phyloP scores from a whole-genome alignment of 2,888 invertebrate genomes.

The Schizotus pectinicornis region DNA sequence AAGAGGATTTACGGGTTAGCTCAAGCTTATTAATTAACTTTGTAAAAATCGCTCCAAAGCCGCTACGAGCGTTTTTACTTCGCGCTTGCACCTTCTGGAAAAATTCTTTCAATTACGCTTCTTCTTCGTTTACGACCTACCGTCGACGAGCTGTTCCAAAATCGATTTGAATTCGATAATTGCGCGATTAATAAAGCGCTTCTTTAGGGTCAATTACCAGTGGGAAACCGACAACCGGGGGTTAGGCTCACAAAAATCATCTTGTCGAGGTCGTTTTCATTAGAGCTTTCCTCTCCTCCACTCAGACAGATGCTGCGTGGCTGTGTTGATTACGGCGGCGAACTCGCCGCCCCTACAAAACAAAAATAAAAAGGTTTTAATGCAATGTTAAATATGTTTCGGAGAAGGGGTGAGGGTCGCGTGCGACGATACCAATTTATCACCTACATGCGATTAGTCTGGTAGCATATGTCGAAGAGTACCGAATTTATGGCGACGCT shows the following conservation, averaged over 20 bases:
- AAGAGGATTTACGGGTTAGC: no score
- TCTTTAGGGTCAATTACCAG: constrained; percentile 8
- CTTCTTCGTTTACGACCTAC: no score
- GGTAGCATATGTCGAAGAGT: constrained; percentile 43
- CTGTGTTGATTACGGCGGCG: constrained; percentile 8
- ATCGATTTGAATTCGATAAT: no score
- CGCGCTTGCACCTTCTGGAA: neutral
- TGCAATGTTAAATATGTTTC: constrained; percentile 21
- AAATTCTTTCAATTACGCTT: no score
- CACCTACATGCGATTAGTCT: constrained; percentile 45
- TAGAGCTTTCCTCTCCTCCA: constrained; percentile 31
- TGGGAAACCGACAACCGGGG: constrained; percentile 31
- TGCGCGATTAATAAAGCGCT: neutral
- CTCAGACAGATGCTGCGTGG: constrained; percentile 5
- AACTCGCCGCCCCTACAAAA: constrained; percentile 10
- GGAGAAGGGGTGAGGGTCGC: constrained; percentile 43
- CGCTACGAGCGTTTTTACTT: neutral
- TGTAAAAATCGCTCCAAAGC: neutral
- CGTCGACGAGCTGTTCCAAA: no score
- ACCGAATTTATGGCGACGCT: constrained; percentile 32
- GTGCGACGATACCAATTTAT: constrained; percentile 42
- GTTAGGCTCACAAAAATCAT: constrained; percentile 38
- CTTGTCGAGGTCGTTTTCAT: constrained; percentile 45
- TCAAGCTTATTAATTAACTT: no score
- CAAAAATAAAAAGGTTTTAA: constrained; percentile 24